Evolutionary conservation across 2,797 vertebrate genomes (phyloP).

Genomic region (Rhynchonycteris naso): DNA sequence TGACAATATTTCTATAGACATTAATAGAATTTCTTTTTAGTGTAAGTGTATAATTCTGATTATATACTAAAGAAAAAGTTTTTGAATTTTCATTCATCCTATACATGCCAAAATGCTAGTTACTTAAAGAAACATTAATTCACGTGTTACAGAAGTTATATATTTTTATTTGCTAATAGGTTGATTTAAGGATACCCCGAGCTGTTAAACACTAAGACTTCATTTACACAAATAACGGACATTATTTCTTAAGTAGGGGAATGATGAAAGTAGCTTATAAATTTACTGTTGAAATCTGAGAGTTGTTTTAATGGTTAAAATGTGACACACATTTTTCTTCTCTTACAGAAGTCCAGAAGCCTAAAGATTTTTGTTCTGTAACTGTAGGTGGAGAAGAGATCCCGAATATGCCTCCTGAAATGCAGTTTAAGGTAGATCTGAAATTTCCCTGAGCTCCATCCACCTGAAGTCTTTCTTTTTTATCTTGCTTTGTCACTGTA

Average conservation of each 20-base stretch:
- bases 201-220: constrained; percentile 23
- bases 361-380: constrained; percentile 86
- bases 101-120: background rate
- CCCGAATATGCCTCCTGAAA: constrained; percentile 91
- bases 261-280: constrained; percentile 8
- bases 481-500: constrained; percentile 13
- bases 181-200: background rate
- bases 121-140: constrained; percentile 15
- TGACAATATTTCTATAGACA: background rate
- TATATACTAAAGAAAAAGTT: constrained; percentile 2
- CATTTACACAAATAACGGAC: background rate
- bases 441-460: constrained; percentile 33
- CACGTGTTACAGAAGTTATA: background rate
- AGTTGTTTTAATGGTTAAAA: constrained; percentile 26
- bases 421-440: constrained; percentile 92
- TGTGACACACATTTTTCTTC: constrained; percentile 47
- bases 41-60: background rate
- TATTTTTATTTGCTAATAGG: constrained; percentile 34
- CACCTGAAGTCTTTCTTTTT: constrained; percentile 9
- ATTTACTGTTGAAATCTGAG: constrained; percentile 46
- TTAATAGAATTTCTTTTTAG: constrained; percentile 28
- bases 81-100: background rate
- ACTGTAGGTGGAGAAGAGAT: constrained; percentile 90
- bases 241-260: constrained; percentile 50
- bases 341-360: constrained; percentile 83